Conservation (phyloP, 2,113 vertebrate species). For the Oostethus manadensis region DNA sequence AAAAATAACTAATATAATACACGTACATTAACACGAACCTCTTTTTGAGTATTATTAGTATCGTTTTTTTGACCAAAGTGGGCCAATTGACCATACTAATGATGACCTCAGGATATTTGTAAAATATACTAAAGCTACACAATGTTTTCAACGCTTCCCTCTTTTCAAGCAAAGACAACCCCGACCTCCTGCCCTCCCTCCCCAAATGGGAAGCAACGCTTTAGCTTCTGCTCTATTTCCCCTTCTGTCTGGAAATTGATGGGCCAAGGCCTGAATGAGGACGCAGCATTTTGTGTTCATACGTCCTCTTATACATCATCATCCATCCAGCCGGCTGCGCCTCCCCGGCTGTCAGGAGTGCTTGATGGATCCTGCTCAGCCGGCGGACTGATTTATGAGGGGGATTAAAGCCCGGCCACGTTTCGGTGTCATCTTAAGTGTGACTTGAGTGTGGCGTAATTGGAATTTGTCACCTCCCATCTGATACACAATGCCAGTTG, state of each 20-base stretch:
- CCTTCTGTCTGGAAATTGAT: neutral
- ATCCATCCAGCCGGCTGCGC: slow-evolving; percentile 21
- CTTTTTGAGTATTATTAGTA: too few relatives aligned
- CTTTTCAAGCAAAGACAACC: neutral
- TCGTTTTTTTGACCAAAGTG: too few relatives aligned
- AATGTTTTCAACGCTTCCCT: neutral
- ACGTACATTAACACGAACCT: too few relatives aligned
- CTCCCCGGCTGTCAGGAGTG: slow-evolving; percentile 28
- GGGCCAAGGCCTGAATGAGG: slow-evolving; percentile 8
- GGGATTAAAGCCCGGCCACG: slow-evolving; percentile 18
- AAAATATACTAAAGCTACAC: too few relatives aligned
- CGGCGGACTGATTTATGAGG: slow-evolving; percentile 43
- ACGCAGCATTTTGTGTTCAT: slow-evolving; percentile 11
- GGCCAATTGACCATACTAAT: too few relatives aligned
- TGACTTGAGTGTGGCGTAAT: slow-evolving; percentile 49
- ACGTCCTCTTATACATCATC: slow-evolving; percentile 17
- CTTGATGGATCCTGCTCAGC: slow-evolving; percentile 21
- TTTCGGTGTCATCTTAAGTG: slow-evolving; percentile 52
- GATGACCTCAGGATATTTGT: too few relatives aligned
- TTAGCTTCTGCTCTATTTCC: neutral
- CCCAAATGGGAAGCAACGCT: neutral
- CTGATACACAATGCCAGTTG: slow-evolving; percentile 30
- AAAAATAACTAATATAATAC: too few relatives aligned
- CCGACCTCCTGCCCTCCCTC: neutral
- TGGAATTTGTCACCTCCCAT: slow-evolving; percentile 51